Evolutionary conservation across 2,888 invertebrate genomes (phyloP), one percentile per base, ranked within the genome.

Genomic region (Drosophila koepferae): DNA sequence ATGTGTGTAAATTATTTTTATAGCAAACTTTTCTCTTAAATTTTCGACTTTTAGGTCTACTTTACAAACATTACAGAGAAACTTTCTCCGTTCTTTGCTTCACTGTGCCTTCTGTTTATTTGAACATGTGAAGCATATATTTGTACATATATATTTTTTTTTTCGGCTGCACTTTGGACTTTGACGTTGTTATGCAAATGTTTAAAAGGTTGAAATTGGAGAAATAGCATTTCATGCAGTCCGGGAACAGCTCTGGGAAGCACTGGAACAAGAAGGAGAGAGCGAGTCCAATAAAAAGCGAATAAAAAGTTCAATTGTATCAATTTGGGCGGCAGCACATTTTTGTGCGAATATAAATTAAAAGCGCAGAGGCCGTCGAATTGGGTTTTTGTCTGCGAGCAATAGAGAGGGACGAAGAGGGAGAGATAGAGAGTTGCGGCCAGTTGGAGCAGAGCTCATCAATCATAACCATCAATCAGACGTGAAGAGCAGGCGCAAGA

Each of bases 381-480:
- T 51, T 71, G 55, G 14, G 43, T 6, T 41, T 20, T 14, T 9
- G 9, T 23, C n/a, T 20, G n/a, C 6, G 5, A 36, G 12, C 5
- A 20, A 43, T 8, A 31, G 12, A 18, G 28, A 10, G n/a, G 5
- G 28, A 4, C 28, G 1, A 14, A 38, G 14, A 9, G 34, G 18
- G 9, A 16, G 38, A 5, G 20, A 3, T 23, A 40, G 10, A 5
- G 18, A 69, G 64, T 63, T 63, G 77, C 54, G 73, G 58, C 59
- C 76, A 71, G 73, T 65, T 60, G 61, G 70, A 55, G 68, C 28
- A 54, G 64, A 70, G 61, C 72, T 77, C 89, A 87, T 86, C 86
- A 88, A 86, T 89, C 86, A 82, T 85, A 79, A 66, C 70, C 88
- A 86, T 89, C 86, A 86, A 86, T 86, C 88, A 89, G 83, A 77